A percentile compares a stretch with the other conserved stretches of the same genome.
Conservation (phyloP, 2,113 vertebrate species). For the Empidonax alnorum region DNA sequence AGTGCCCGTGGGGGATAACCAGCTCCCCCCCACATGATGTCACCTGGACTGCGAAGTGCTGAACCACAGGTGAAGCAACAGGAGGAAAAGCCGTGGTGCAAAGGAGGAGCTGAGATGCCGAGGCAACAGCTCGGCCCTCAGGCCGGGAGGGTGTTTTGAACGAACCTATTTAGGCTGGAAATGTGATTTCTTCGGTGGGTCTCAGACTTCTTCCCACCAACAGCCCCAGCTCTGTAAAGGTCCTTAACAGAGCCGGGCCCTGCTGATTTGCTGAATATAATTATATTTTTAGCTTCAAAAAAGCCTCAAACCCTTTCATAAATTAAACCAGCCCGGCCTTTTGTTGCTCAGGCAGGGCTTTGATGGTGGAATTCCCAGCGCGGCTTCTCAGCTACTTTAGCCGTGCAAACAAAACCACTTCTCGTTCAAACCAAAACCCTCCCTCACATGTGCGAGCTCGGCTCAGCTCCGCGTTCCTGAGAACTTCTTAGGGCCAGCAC, state of each 20-base stretch:
- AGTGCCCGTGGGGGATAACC: rapidly evolving
- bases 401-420: neutral
- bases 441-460: neutral
- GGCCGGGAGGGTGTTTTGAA: neutral
- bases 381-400: neutral
- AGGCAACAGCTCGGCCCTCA: rapidly evolving
- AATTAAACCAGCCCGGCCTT: neutral
- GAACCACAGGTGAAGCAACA: neutral
- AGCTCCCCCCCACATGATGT: neutral
- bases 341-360: neutral
- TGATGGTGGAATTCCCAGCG: neutral
- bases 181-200: neutral
- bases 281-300: neutral
- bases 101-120: neutral
- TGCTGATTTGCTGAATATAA: neutral
- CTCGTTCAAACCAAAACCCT: neutral
- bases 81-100: neutral
- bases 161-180: neutral
- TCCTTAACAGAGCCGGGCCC: neutral
- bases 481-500: neutral
- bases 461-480: neutral
- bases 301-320: neutral
- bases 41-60: neutral
- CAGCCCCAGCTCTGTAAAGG: neutral
- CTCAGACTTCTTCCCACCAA: neutral